Percentiles rank a stretch among this genome's conserved stretches.
Evolutionary conservation across 1,140 invertebrate species (phyloP).

Genomic region (Philotrypesis tridentata): DNA sequence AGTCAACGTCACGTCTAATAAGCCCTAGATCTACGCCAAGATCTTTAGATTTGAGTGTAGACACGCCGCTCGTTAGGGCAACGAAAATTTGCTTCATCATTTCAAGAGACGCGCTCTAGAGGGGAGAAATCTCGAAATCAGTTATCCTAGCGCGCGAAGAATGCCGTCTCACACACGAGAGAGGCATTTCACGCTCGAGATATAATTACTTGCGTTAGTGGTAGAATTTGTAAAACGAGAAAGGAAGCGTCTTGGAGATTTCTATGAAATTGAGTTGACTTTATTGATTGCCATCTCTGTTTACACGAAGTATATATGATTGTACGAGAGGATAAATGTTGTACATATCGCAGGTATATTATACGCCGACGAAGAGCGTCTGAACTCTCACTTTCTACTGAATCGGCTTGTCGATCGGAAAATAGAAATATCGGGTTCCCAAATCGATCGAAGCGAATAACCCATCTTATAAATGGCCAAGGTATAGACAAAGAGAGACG

Average conservation of each 20-base stretch:
- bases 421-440: constrained; percentile 22
- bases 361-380: too few species aligned
- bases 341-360: too few species aligned
- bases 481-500: background rate
- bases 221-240: too few species aligned
- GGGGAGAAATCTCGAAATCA: constrained; percentile 61
- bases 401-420: background rate
- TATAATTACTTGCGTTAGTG: constrained; percentile 7
- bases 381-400: background rate
- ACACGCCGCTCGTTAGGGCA: constrained; percentile 16
- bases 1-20: constrained; percentile 17
- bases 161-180: background rate
- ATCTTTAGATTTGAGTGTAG: background rate
- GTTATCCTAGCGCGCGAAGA: constrained; percentile 50
- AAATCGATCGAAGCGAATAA: constrained; percentile 22
- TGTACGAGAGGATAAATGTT: background rate
- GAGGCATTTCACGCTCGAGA: constrained; percentile 19
- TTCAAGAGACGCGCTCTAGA: background rate
- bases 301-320: background rate
- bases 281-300: too few species aligned
- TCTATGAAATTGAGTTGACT: background rate
- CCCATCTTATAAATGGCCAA: constrained; percentile 33
- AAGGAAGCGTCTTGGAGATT: background rate
- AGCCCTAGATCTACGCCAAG: background rate
- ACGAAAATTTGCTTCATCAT: constrained; percentile 50